phyloP scores from a whole-genome alignment of 2,888 invertebrate species.

The Pristionchus entomophagus region DNA sequence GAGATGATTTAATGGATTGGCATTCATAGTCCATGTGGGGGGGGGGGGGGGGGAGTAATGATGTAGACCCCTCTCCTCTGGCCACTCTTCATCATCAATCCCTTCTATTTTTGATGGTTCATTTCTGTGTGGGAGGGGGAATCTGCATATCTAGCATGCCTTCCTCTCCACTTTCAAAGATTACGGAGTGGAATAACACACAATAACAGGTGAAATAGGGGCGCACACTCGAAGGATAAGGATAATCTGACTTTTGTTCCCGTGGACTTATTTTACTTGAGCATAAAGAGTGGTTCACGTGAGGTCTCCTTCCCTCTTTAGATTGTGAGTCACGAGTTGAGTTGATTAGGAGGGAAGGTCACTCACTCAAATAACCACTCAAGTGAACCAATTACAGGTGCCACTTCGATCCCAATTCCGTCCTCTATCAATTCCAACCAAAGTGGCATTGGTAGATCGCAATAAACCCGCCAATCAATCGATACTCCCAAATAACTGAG shows the following conservation, averaged over 20 bases:
- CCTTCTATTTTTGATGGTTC: neutral
- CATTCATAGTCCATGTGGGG: too few relatives aligned
- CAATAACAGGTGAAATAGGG: neutral
- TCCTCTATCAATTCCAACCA: constrained; percentile 61
- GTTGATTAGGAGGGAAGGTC: neutral
- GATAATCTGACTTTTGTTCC: neutral
- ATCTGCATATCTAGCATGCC: neutral
- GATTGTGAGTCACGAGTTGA: neutral
- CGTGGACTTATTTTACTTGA: neutral
- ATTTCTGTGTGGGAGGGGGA: neutral
- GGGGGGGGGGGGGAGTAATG: too few relatives aligned
- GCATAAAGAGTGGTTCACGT: neutral
- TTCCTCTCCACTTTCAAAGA: neutral
- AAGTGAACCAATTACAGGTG: constrained; percentile 50
- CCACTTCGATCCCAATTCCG: constrained; percentile 58
- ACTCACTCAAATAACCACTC: neutral
- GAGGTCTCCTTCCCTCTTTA: neutral
- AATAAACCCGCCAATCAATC: neutral
- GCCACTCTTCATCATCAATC: too few relatives aligned
- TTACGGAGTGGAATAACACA: constrained; percentile 2
- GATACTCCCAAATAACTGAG: neutral
- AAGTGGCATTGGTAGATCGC: constrained; percentile 53
- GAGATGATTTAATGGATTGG: too few relatives aligned
- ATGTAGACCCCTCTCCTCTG: too few relatives aligned
- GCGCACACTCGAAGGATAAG: neutral